Evolutionary conservation across 2,797 vertebrate genomes (phyloP).

Genomic region (Smutsia gigantea): DNA sequence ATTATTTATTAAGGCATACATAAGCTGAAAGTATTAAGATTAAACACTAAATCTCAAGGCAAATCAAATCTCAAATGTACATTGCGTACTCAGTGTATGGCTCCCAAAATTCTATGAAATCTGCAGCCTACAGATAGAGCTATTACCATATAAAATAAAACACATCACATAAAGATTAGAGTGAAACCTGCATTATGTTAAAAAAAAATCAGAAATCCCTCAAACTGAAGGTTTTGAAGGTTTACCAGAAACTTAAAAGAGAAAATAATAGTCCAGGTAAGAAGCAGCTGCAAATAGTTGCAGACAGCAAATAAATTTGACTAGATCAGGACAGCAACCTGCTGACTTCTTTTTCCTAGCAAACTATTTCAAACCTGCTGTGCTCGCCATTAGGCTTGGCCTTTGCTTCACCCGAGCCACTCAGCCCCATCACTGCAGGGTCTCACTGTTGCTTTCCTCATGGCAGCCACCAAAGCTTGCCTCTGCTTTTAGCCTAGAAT

Average conservation of each 20-base stretch:
- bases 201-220: background rate
- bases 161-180: background rate
- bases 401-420: conserved; percentile 59
- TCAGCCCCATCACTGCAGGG: conserved; percentile 18
- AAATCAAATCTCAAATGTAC: background rate
- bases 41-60: background rate
- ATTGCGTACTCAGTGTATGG: background rate
- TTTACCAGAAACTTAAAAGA: conserved; percentile 41
- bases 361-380: conserved; percentile 63
- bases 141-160: conserved; percentile 44
- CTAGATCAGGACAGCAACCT: conserved; percentile 62
- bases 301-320: conserved; percentile 70
- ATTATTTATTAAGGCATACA: background rate
- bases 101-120: background rate
- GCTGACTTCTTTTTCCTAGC: conserved; percentile 56
- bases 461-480: conserved; percentile 14
- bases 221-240: background rate
- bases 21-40: background rate
- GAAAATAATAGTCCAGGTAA: conserved; percentile 51
- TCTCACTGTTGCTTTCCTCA: conserved; percentile 33
- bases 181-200: background rate
- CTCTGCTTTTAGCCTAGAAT: conserved; percentile 45
- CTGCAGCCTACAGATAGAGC: background rate
- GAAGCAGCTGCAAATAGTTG: conserved; percentile 49
- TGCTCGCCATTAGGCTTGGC: conserved; percentile 52